phyloP scores from a whole-genome alignment of 2,888 invertebrate genomes.

The Papilio elwesi region DNA sequence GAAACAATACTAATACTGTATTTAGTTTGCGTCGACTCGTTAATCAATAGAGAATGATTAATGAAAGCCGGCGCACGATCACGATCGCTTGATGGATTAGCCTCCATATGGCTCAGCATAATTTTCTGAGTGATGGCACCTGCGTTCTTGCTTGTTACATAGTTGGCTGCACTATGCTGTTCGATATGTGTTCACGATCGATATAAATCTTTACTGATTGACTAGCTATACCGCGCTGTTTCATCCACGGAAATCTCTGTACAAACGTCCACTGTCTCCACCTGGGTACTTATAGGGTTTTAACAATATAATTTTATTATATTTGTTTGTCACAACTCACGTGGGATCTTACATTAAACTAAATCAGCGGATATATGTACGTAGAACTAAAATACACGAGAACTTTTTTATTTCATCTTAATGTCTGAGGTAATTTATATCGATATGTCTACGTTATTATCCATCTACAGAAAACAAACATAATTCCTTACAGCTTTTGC shows the following conservation, averaged over 20 bases:
- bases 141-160: slow-evolving; percentile 64
- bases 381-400: not conserved
- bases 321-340: no score
- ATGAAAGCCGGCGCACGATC: slow-evolving; percentile 72
- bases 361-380: no score
- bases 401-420: not conserved
- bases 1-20: slow-evolving; percentile 42
- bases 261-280: no score
- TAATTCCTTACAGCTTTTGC: slow-evolving; percentile 51
- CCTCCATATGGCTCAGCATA: slow-evolving; percentile 80
- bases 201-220: slow-evolving; percentile 49
- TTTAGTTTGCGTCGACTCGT: slow-evolving; percentile 77
- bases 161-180: slow-evolving; percentile 48
- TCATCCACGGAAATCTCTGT: no score
- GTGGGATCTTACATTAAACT: no score
- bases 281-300: no score
- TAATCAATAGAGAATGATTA: slow-evolving; percentile 83
- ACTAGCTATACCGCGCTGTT: no score
- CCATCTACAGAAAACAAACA: slow-evolving; percentile 28
- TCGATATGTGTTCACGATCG: slow-evolving; percentile 50
- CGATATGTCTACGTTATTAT: not conserved
- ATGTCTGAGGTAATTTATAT: not conserved
- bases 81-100: slow-evolving; percentile 81
- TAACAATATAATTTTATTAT: no score
- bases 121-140: slow-evolving; percentile 77